Base-by-base conservation (phyloP, 2,888 invertebrate genomes). In the Tetheella fluctuosa region DNA sequence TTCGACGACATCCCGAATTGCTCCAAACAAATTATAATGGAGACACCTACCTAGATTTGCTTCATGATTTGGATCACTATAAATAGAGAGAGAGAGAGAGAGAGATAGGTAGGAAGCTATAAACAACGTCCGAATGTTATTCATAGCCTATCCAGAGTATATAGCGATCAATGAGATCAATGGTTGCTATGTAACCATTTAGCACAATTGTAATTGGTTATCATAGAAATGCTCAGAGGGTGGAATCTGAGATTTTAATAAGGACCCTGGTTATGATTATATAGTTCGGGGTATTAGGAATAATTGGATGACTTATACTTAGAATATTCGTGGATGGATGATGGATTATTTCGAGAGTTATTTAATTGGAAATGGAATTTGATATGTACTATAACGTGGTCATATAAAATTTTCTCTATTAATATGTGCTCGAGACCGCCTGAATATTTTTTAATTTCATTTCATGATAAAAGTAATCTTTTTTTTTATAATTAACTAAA, bases 191-290 rank as follows among this genome's bases (percentile, higher is more conserved):
- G 58, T 55, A 52, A 60, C 59, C 37, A 39, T 20, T 52, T 58
- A 25, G 25, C 25, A 25, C 53, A 52, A 64, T 62, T 25, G 69
- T 70, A 73, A 73, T 75, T 66, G 67, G 64, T 68, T 69, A 73
- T 67, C 63, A 62, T 63, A 56, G 68, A 60, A 67, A 67, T 52
- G 23, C 55, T 30, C 34, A 10, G 34, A 48, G 48, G 48, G 48
- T 48, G 48, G 10, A 48, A 48, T 20, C 48, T 48, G 48, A 48
- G 48, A 48, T 48, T 48, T 48, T 48, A 39, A 57, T 60, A 39
- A 53, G 8, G 42, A 48, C 48, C 7, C 48, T 48, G 48, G 48
- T 48, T 48, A 48, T 48, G 20, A 48, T 48, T 7, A 20, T 34
- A 12, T 23, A 28, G 25, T 56, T 59, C 37, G 62, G 48, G 3